Evolutionary conservation across 2,797 vertebrate genomes (phyloP).

Genomic region (Acrossocheilus wenchowensis): DNA sequence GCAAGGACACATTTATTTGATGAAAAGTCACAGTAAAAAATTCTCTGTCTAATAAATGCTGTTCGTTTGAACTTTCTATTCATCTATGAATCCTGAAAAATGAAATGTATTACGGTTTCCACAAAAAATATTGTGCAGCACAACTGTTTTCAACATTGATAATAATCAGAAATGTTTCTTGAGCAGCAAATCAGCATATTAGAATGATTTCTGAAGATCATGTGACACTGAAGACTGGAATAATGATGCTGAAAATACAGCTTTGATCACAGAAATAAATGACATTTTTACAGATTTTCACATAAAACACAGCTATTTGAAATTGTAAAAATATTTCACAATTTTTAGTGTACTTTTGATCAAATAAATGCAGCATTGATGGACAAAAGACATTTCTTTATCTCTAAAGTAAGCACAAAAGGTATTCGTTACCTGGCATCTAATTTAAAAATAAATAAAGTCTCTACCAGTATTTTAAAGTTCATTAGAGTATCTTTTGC

Average conservation of each 20-base stretch:
- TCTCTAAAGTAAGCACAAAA: neutral
- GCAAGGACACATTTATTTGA: neutral
- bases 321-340: neutral
- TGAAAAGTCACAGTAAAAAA: neutral
- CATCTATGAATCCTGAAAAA: neutral
- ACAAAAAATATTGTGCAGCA: too few relatives aligned
- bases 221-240: neutral
- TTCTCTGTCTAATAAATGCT: neutral
- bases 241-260: neutral
- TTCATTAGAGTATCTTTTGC: neutral
- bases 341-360: neutral
- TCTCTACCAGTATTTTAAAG: neutral
- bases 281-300: neutral
- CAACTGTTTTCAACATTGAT: neutral
- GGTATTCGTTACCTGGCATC: neutral
- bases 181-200: neutral
- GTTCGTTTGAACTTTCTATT: neutral
- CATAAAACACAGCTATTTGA: neutral
- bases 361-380: neutral
- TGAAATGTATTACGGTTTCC: too few relatives aligned
- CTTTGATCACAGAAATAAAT: neutral
- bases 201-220: neutral
- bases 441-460: neutral
- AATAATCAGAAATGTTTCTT: neutral
- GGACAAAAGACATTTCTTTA: neutral